Evolutionary conservation across 2,888 invertebrate genomes (phyloP).

Genomic region (Limnephilus auricula): DNA sequence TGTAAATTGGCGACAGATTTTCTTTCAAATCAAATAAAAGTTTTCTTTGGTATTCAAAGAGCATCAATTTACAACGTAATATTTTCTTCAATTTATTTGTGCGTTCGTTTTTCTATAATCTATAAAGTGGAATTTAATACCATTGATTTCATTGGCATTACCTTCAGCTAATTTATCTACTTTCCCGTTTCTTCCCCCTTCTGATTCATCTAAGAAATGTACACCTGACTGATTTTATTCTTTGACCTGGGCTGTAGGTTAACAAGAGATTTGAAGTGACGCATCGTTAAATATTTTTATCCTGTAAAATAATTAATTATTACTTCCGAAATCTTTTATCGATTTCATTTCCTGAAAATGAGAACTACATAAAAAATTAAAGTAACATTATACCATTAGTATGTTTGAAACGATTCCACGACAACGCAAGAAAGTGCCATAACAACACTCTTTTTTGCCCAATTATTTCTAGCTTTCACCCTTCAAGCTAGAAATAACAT

Average conservation of each 20-base stretch:
- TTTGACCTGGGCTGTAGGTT: neutral
- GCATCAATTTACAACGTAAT: neutral
- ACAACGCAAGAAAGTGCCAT: too few relatives aligned
- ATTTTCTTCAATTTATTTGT: neutral
- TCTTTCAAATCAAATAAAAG: too few relatives aligned
- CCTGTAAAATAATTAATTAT: neutral
- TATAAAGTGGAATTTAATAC: neutral
- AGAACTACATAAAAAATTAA: neutral
- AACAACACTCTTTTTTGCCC: too few relatives aligned
- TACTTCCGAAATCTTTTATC: neutral
- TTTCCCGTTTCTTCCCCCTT: neutral
- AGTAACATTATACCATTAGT: too few relatives aligned
- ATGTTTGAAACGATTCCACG: too few relatives aligned
- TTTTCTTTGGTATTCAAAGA: neutral
- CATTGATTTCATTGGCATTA: neutral
- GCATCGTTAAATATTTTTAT: neutral
- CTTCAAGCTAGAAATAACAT: too few relatives aligned
- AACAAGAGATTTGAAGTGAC: neutral
- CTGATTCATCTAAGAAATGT: neutral
- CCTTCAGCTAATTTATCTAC: neutral
- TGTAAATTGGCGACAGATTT: too few relatives aligned
- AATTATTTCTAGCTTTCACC: too few relatives aligned
- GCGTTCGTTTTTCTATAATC: neutral
- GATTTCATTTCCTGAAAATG: neutral
- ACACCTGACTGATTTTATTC: neutral